Conservation (phyloP, 1,140 invertebrate genomes). For the Atta colombica region DNA sequence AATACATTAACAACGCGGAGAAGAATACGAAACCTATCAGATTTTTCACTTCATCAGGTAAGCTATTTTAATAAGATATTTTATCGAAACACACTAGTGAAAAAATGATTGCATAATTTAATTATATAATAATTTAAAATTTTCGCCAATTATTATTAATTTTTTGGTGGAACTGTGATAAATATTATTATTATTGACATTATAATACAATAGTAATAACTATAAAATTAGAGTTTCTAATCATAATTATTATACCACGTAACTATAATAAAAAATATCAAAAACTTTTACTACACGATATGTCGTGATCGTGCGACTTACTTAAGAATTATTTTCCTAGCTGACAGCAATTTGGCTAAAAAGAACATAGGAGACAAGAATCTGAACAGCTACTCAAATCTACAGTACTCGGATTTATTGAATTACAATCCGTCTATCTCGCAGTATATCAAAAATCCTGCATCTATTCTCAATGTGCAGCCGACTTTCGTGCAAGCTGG, state of each 20-base stretch:
- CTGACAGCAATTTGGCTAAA: not conserved
- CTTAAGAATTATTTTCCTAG: conserved; percentile 74
- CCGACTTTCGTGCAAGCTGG: conserved; percentile 85
- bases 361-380: conserved; percentile 36
- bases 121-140: no score
- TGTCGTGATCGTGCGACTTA: conserved; percentile 72
- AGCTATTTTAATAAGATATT: conserved; percentile 48
- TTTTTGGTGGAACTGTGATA: no score
- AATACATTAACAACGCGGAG: conserved; percentile 75
- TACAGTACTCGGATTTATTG: conserved; percentile 80
- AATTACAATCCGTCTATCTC: conserved; percentile 86
- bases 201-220: no score
- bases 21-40: conserved; percentile 3
- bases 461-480: conserved; percentile 84
- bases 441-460: conserved; percentile 84
- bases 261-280: no score
- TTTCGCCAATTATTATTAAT: no score
- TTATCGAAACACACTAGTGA: conserved; percentile 67
- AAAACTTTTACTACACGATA: no score
- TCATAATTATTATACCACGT: no score
- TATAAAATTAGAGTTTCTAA: no score
- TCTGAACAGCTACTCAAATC: conserved; percentile 67
- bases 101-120: no score
- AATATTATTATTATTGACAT: no score
- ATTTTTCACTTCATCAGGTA: conserved; percentile 2